Conservation (phyloP, 2,888 invertebrate species). For the Liposcelis brunnea region DNA sequence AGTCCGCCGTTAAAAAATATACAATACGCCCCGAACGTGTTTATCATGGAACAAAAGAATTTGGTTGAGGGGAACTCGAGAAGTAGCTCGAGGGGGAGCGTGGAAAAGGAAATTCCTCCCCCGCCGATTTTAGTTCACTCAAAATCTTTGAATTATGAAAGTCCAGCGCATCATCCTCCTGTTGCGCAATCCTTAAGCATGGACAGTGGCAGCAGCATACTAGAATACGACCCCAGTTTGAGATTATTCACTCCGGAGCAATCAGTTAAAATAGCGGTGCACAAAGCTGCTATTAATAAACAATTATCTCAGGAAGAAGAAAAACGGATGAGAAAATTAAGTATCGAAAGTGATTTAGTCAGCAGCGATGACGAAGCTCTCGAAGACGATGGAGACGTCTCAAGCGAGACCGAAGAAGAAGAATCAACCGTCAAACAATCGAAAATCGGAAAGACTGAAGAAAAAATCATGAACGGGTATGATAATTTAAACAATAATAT, state of each 20-base stretch:
- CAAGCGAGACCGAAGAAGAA: slow-evolving; percentile 18
- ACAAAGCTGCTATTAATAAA: slow-evolving; percentile 27
- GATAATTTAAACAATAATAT: too few species aligned
- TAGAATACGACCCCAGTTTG: slow-evolving; percentile 23
- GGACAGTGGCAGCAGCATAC: slow-evolving; percentile 12
- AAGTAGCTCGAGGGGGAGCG: not conserved
- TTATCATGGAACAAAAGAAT: not conserved
- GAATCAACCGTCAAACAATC: not conserved
- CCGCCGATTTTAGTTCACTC: too few species aligned
- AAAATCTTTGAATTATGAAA: too few species aligned
- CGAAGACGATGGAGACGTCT: slow-evolving; percentile 17
- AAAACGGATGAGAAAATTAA: slow-evolving; percentile 14
- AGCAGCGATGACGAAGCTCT: slow-evolving; percentile 10
- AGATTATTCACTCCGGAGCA: slow-evolving; percentile 25
- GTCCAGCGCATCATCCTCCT: too few species aligned
- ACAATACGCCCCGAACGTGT: not conserved
- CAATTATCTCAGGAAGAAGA: slow-evolving; percentile 25
- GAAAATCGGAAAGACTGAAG: not conserved
- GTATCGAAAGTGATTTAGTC: slow-evolving; percentile 11
- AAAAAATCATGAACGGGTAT: too few species aligned
- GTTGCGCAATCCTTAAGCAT: slow-evolving; percentile 10
- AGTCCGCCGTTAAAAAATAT: slow-evolving; percentile 7
- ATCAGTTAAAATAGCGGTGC: slow-evolving; percentile 25
- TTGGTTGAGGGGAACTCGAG: too few species aligned
- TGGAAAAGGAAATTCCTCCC: not conserved